Evolutionary conservation across 2,888 invertebrate genomes (phyloP), one percentile per base, ranked within the genome.

Genomic region (Reticulitermes lucifugus): DNA sequence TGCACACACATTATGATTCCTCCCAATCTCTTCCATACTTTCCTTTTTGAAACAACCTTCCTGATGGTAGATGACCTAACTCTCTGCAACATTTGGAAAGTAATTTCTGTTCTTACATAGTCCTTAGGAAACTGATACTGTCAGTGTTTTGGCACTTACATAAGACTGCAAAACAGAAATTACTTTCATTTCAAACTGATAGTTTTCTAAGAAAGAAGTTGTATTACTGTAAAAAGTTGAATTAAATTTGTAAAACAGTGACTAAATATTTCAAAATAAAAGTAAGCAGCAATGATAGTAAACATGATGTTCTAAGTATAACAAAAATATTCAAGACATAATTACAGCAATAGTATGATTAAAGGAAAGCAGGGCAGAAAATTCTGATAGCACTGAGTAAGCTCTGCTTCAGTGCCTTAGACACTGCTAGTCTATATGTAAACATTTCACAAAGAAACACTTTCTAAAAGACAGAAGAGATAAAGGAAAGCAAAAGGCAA

Each of bases 301-400:
- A 25, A 5, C 14, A 65, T n/a, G n/a, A 65, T 55, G 65, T 22
- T 1, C n/a, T 43, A 81, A n/a, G 65, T 18, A 65, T 21, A 60
- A 35, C 35, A 35, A 81, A 80, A 81, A 41, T 81, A 81, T 43
- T 65, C 70, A 70, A 60, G 60, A 60, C 35, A 60, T 70, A 43
- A n/a, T n/a, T 81, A 81, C 70, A 70, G 81, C 65, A 70, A 81
- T 46, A 35, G n/a, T 14, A 55, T 46, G 22, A 29, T 35, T 59
- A 81, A 81, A 46, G 65, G 35, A 77, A 77, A 77, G 77, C n/a
- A n/a, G 43, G 65, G n/a, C 51, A 46, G 43, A 35, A 25, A 41
- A 73, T 41, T 46, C 3, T 41, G 46, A 77, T 21, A 4, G 73
- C 73, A 73, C 21, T 29, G 73, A 2, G 6, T 14, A 10, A 71